Base-by-base conservation (phyloP, 2,888 invertebrate genomes). In the Taphrorychus bicolor region DNA sequence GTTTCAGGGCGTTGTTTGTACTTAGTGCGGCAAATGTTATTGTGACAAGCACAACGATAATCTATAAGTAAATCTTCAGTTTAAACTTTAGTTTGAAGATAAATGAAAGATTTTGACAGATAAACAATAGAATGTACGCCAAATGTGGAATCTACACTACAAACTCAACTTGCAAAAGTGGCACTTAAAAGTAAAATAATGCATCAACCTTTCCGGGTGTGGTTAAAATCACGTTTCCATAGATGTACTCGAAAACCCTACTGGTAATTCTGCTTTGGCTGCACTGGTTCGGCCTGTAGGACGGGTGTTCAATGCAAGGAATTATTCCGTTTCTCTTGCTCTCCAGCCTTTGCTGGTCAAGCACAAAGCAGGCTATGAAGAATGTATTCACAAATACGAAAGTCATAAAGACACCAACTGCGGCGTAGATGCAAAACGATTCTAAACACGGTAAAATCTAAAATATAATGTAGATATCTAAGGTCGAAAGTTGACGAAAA, bases 341-440 rank as follows among this genome's bases (percentile, higher is more conserved):
- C 72, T 87, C 85, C 16, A 91, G 84, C 76, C 92, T 84, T 75
- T 79, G 83, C 64, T 91, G 85, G 76, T 94, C 94, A 70, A 93
- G 79, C 0, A 90, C 87, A 75, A 94, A 89, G 71, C 90, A 88
- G 1, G 92, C 92, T 11, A 91, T 87, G 81, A 93, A 94, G 80
- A 93, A 91, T n/a, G 93, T 93, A 4, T 91, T 86, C 73, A 91
- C 91, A 76, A 89, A 90, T 61, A 91, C 82, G 79, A 89, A 93
- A 18, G 92, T 91, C 75, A 91, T 88, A 65, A 92, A 84, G 1
- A 94, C 91, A 17, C 92, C 91, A 1, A 89, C 81, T 5, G 92
- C 91, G 11, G 93, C 92, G 79, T 92, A 94, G 57, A 93, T 85
- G 79, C 94, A 94, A 79, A 92, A 94, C 0, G 93, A 92, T 80